These are phyloP conservation scores for Cotesia vestalis DNA, from an alignment of 1,140 invertebrate genomes.

Conservation along the genomic window DNA sequence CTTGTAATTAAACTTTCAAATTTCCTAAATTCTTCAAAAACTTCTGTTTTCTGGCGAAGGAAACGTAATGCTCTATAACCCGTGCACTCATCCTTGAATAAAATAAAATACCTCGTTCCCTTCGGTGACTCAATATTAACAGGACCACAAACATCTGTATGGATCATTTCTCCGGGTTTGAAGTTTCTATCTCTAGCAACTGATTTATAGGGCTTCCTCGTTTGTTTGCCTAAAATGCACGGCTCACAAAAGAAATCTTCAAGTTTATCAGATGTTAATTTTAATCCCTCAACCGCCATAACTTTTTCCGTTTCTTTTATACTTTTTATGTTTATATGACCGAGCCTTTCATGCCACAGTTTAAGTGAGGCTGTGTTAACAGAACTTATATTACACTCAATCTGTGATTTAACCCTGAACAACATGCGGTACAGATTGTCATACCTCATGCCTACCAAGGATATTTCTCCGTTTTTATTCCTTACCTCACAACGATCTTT, in stretches of 20 bases:
- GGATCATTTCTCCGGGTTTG: constrained; percentile 48
- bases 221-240: too few species aligned
- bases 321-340: too few species aligned
- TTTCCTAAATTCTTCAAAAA: constrained; percentile 49
- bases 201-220: too few species aligned
- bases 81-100: constrained; percentile 57
- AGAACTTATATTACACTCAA: constrained; percentile 45
- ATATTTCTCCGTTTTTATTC: too few species aligned
- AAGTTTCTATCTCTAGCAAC: too few species aligned
- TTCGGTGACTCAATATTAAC: constrained; percentile 49
- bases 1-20: constrained; percentile 50
- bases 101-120: constrained; percentile 57
- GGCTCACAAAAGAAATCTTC: too few species aligned
- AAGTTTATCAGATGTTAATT: too few species aligned
- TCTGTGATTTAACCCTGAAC: background rate
- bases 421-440: background rate
- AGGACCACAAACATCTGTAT: constrained; percentile 59
- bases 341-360: too few species aligned
- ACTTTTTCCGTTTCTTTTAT: too few species aligned
- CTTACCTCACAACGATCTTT: too few species aligned
- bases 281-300: too few species aligned
- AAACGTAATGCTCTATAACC: constrained; percentile 53
- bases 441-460: background rate
- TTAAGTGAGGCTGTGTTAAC: too few species aligned
- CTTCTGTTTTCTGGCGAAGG: constrained; percentile 57